These are phyloP conservation scores for Ibidorhyncha struthersii DNA, from an alignment of 2,113 vertebrate genomes.

Conservation along the genomic window DNA sequence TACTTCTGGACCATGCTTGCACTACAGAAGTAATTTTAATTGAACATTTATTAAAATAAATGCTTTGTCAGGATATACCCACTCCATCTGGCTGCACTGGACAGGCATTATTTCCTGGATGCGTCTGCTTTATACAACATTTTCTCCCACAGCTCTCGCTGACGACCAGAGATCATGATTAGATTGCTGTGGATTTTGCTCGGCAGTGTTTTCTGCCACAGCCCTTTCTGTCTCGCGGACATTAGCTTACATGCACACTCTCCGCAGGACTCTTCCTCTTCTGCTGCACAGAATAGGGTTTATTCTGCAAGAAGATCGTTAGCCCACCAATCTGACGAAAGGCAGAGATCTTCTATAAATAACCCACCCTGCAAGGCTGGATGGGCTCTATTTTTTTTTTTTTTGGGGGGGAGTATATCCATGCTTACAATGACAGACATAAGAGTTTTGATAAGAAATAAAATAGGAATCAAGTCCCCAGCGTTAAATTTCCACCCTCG, in stretches of 20 bases:
- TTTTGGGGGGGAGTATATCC: background rate
- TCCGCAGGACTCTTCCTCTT: background rate
- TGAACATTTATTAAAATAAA: constrained; percentile 59
- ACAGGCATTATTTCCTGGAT: constrained; percentile 55
- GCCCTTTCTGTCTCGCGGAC: background rate
- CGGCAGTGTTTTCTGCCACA: background rate
- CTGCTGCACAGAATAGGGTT: background rate
- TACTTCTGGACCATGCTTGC: constrained; percentile 28
- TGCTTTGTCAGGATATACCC: constrained; percentile 59
- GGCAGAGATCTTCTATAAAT: constrained; percentile 38
- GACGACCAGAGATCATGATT: constrained; percentile 39
- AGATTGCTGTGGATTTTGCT: constrained; percentile 27
- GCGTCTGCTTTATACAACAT: constrained; percentile 39
- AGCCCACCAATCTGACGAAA: constrained; percentile 10
- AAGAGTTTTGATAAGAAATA: background rate
- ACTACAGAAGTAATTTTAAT: constrained; percentile 49
- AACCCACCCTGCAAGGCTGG: background rate
- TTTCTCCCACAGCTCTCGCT: constrained; percentile 16
- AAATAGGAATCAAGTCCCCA: background rate
- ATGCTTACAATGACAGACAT: background rate
- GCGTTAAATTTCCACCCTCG: fast-evolving
- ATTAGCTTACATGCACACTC: background rate
- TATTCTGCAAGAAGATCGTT: background rate
- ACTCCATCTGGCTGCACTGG: constrained; percentile 52
- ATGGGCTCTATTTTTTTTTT: background rate